These are phyloP conservation scores for Macropodus opercularis DNA, from an alignment of 2,797 vertebrate species.

Conservation along the genomic window DNA sequence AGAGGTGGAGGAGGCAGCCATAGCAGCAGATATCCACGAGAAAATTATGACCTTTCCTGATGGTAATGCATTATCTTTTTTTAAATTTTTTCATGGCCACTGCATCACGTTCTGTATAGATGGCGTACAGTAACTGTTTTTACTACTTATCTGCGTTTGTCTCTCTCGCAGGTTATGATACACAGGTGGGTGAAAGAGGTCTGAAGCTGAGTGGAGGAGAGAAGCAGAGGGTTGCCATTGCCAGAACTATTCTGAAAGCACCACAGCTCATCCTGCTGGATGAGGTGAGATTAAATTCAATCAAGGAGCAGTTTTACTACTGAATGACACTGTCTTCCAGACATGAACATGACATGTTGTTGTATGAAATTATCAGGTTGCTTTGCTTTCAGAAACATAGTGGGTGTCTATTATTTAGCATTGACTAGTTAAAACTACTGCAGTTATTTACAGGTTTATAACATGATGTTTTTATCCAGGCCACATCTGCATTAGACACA, in stretches of 20 bases:
- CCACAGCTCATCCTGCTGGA: slow-evolving; percentile 93
- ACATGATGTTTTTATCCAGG: slow-evolving; percentile 74
- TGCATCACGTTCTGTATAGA: neutral
- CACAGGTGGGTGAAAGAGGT: slow-evolving; percentile 93
- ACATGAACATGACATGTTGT: neutral
- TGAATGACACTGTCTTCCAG: too few species aligned
- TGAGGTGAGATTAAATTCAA: slow-evolving; percentile 82
- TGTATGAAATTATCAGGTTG: neutral
- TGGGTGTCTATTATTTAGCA: neutral
- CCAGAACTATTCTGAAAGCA: slow-evolving; percentile 94
- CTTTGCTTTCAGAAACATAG: neutral
- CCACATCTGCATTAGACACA: slow-evolving; percentile 94
- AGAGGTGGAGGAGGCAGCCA: slow-evolving; percentile 92
- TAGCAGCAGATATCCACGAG: slow-evolving; percentile 91
- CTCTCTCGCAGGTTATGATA: slow-evolving; percentile 85
- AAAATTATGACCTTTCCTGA: slow-evolving; percentile 90
- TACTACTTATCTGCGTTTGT: neutral
- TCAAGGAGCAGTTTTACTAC: too few species aligned
- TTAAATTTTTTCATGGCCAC: too few species aligned
- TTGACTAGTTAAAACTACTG: neutral
- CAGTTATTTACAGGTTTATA: neutral
- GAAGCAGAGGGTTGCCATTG: slow-evolving; percentile 96
- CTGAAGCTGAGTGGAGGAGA: slow-evolving; percentile 97
- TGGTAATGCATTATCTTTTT: slow-evolving; percentile 65
- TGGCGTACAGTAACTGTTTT: neutral